Evolutionary conservation across 2,888 invertebrate species (phyloP).

Genomic region (Drosophila kanekoi): DNA sequence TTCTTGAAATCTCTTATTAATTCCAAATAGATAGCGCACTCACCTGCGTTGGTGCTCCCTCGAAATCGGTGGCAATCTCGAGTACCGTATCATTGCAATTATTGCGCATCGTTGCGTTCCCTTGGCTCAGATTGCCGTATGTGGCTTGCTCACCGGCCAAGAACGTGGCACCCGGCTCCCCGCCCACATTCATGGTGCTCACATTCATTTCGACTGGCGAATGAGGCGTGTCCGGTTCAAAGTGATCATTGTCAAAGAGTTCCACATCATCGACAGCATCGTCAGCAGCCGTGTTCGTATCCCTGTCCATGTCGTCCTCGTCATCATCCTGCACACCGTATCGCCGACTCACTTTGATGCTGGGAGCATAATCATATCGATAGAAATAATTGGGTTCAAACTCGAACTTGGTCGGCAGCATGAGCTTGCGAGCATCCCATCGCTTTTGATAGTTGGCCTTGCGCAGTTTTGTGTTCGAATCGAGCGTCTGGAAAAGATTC

Average conservation of each 20-base stretch:
- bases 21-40: background rate
- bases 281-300: constrained; percentile 32
- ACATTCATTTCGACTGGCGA: constrained; percentile 33
- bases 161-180: constrained; percentile 1
- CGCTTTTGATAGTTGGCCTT: constrained; percentile 83
- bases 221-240: constrained; percentile 28
- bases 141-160: constrained; percentile 2
- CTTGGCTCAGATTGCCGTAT: constrained; percentile 10
- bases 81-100: constrained; percentile 76
- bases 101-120: constrained; percentile 60
- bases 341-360: constrained; percentile 64
- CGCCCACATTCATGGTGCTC: constrained; percentile 12
- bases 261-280: constrained; percentile 53
- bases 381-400: constrained; percentile 77
- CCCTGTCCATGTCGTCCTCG: constrained; percentile 84
- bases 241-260: constrained; percentile 70
- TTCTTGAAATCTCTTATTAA: fast-evolving
- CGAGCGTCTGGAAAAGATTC: constrained; percentile 75
- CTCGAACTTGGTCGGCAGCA: constrained; percentile 82
- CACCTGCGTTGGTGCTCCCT: constrained; percentile 88
- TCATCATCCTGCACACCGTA: constrained; percentile 81
- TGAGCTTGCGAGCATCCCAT: constrained; percentile 84
- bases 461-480: constrained; percentile 75
- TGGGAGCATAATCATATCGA: constrained; percentile 77
- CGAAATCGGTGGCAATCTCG: constrained; percentile 87